Evolutionary conservation across 2,888 invertebrate species (phyloP).

Genomic region (Strigamia maritima): DNA sequence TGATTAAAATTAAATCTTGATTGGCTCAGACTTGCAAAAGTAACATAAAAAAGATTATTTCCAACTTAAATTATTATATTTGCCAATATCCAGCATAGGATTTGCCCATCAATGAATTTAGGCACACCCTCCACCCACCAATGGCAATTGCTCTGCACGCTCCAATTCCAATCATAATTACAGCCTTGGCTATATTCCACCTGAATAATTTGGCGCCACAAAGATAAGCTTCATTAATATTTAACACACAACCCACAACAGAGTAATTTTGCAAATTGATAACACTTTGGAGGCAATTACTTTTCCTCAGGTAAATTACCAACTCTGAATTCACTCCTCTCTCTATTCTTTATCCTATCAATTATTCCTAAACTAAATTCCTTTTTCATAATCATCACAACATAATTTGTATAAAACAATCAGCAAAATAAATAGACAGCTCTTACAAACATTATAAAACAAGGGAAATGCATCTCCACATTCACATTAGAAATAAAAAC

Average conservation of each 20-base stretch:
- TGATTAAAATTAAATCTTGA: too few species aligned
- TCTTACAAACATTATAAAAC: too few species aligned
- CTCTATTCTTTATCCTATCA: not conserved
- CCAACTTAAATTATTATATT: not conserved
- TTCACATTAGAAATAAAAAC: too few species aligned
- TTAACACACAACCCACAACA: constrained; percentile 4
- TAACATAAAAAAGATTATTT: too few species aligned
- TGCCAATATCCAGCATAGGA: not conserved
- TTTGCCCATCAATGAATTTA: not conserved
- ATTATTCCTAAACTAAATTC: not conserved
- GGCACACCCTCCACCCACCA: not conserved
- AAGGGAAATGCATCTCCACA: too few species aligned
- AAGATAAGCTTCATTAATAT: constrained; percentile 4
- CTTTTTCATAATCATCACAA: not conserved
- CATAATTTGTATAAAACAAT: not conserved
- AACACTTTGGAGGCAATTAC: constrained; percentile 4
- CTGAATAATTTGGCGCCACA: not conserved
- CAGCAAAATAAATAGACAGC: too few species aligned
- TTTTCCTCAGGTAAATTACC: constrained; percentile 4
- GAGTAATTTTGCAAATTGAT: constrained; percentile 4
- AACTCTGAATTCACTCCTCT: not conserved
- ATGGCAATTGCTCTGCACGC: not conserved
- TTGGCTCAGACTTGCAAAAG: too few species aligned
- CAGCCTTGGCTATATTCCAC: not conserved
- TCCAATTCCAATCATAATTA: not conserved